Percentiles rank a stretch among this genome's conserved stretches.
Evolutionary conservation across 2,888 invertebrate species (phyloP).

Genomic region (Drosophila atripex): DNA sequence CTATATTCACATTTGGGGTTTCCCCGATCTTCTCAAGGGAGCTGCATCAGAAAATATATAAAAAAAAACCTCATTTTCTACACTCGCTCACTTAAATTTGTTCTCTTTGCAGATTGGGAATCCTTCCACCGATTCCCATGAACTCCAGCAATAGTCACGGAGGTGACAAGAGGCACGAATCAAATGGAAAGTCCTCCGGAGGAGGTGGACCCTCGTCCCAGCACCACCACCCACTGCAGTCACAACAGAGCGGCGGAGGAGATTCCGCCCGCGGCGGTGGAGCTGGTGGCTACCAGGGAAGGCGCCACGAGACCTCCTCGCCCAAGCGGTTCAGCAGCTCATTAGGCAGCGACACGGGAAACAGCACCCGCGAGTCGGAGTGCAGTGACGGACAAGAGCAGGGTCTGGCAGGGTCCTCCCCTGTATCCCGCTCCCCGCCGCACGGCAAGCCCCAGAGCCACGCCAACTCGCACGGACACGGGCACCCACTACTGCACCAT

Average conservation of each 20-base stretch:
- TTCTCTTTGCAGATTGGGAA: slow-evolving; percentile 70
- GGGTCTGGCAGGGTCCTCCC: slow-evolving; percentile 66
- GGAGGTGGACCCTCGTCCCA: slow-evolving; percentile 15
- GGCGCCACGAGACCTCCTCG: slow-evolving; percentile 81
- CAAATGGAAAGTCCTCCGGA: slow-evolving; percentile 86
- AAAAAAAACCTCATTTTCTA: not conserved
- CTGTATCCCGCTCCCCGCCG: slow-evolving; percentile 81
- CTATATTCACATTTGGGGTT: not conserved
- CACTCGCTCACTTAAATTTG: not conserved
- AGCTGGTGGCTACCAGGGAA: slow-evolving; percentile 36
- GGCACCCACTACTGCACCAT: slow-evolving; percentile 57
- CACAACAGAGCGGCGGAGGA: slow-evolving; percentile 32
- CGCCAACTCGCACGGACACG: slow-evolving; percentile 9
- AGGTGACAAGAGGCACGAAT: slow-evolving; percentile 66
- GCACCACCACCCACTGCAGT: slow-evolving; percentile 53
- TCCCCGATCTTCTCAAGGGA: too few species aligned
- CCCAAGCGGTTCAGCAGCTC: slow-evolving; percentile 88
- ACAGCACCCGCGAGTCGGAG: slow-evolving; percentile 88
- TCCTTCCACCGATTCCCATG: slow-evolving; percentile 82
- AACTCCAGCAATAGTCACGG: slow-evolving; percentile 52
- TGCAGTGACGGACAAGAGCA: slow-evolving; percentile 87
- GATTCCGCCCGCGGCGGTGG: slow-evolving; percentile 24
- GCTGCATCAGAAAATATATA: too few species aligned
- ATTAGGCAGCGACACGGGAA: slow-evolving; percentile 89
- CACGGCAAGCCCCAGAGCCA: slow-evolving; percentile 28